A percentile compares a stretch with the other conserved stretches of the same genome.
Evolutionary conservation across 2,113 vertebrate genomes (phyloP).

Genomic region (Thryonomys swinderianus): DNA sequence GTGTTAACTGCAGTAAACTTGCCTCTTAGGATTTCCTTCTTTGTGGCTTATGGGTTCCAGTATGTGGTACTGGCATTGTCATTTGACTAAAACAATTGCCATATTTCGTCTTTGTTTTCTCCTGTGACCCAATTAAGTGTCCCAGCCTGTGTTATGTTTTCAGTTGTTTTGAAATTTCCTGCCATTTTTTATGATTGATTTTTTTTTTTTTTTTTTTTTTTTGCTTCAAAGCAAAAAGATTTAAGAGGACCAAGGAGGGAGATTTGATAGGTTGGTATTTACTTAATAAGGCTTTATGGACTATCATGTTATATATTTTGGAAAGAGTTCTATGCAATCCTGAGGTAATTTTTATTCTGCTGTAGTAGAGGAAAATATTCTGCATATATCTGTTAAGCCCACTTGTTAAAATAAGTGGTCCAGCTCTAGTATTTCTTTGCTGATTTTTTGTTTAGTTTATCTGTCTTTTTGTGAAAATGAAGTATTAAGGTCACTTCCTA

Average conservation of each 20-base stretch:
- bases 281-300: background rate
- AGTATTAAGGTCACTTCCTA: background rate
- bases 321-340: background rate
- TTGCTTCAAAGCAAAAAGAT: background rate
- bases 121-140: background rate
- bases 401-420: background rate
- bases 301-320: background rate
- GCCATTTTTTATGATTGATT: background rate
- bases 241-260: background rate
- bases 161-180: background rate
- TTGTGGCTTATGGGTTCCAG: background rate
- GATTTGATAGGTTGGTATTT: background rate
- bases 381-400: background rate
- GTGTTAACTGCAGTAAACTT: background rate
- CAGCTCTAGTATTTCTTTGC: background rate
- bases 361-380: background rate
- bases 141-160: background rate
- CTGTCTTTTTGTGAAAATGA: background rate
- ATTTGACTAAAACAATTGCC: background rate
- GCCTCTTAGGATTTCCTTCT: background rate
- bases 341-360: background rate
- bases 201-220: background rate
- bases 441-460: background rate
- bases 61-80: background rate
- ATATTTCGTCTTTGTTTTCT: background rate